Base-by-base conservation (phyloP, 2,888 invertebrate species). In the Drosophila birchii region DNA sequence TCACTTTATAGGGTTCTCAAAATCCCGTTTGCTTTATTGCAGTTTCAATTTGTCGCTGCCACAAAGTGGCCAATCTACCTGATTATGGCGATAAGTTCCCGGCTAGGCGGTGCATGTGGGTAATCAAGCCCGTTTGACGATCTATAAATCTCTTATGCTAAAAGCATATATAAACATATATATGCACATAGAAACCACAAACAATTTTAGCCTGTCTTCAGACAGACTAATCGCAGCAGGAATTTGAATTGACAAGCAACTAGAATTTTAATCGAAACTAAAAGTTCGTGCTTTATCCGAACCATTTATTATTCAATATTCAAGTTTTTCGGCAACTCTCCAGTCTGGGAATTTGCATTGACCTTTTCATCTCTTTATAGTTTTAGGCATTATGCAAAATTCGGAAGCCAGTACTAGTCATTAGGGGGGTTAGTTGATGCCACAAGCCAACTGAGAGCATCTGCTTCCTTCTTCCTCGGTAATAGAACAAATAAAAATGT, bases 11-110 rank as follows among this genome's bases (percentile, higher is more conserved):
- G 56, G 47, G 57, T 49, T 56, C 68, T 56, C 26, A 69, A 68
- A 56, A 69, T 47, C 39, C 39, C 45, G 69, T 68, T 68, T 45
- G 29, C 47, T 51, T 64, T 64, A 64, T 64, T 64, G 67, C 49
- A 64, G n/a, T 49, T 32, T n/a, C n/a, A 53, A 51, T 29, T 53
- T 29, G 20, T 32, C 54, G 32, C n/a, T 32, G n/a, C 26, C 44
- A 20, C 53, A 23, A 6, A 45, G 23, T 34, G 69, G 69, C 23
- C 32, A 68, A 36, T 23, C 32, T 18, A 18, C 18, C 26, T 29
- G 38, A 41, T 39, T 69, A 32, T 69, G 18, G 34, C 47, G n/a
- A 51, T 51, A 56, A 47, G 34, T 29, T 41, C 20, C 8, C 11
- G 6, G 4, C 20, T 38, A 11, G 45, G 11, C 43, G 43, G 20